These are phyloP conservation scores for Pao palembangensis DNA, from an alignment of 2,113 vertebrate species.

Conservation along the genomic window DNA sequence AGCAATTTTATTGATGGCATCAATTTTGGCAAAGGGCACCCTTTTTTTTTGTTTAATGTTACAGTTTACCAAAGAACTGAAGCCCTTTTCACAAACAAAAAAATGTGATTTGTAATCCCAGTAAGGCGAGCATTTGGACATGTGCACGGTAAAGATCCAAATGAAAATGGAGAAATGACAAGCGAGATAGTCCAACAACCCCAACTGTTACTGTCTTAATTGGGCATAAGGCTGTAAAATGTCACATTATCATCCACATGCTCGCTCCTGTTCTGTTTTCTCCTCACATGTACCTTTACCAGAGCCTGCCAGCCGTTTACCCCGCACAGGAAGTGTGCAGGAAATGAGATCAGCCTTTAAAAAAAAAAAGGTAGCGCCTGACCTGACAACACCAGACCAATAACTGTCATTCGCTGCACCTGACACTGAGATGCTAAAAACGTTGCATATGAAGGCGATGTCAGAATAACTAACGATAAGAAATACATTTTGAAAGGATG, in stretches of 20 bases:
- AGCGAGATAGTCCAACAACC: conserved; percentile 15
- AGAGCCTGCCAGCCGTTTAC: conserved; percentile 63
- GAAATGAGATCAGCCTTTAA: conserved; percentile 72
- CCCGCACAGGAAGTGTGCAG: conserved; percentile 70
- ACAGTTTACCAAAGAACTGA: too few species aligned
- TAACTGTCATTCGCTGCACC: conserved; percentile 72
- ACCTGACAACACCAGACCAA: conserved; percentile 69
- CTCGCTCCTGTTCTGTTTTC: conserved; percentile 38
- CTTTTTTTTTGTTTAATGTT: background rate
- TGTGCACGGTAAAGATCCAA: background rate
- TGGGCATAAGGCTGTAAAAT: conserved; percentile 22
- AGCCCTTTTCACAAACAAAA: background rate
- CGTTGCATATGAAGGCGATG: conserved; percentile 48
- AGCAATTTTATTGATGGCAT: conserved; percentile 15
- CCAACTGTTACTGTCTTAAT: conserved; percentile 18
- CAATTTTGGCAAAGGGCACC: conserved; percentile 8
- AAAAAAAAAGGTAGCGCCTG: conserved; percentile 58
- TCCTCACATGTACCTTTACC: conserved; percentile 36
- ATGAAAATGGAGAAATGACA: background rate
- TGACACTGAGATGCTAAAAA: conserved; percentile 56
- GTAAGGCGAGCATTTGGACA: background rate
- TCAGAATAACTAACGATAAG: conserved; percentile 12
- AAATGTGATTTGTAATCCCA: background rate
- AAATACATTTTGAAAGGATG: background rate
- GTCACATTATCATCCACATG: conserved; percentile 28